phyloP scores from a whole-genome alignment of 64 coral and sea anemone genomes.

The Montipora capricornis region DNA sequence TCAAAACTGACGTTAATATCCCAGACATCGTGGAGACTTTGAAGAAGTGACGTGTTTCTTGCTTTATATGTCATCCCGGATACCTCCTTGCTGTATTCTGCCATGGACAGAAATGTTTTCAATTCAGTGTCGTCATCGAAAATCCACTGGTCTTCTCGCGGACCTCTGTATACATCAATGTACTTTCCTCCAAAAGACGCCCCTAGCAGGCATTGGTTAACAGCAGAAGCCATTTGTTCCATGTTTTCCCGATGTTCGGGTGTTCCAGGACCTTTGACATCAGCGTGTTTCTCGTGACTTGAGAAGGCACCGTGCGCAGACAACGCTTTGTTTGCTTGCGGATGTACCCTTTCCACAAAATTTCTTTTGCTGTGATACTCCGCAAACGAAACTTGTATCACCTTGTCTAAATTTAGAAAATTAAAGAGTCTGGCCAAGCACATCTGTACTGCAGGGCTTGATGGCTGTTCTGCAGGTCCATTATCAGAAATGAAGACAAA shows the following conservation, averaged over 20 bases:
- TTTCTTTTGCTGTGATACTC: constrained; percentile 73
- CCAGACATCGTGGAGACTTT: not conserved
- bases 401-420: constrained; percentile 45
- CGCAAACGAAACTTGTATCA: constrained; percentile 50
- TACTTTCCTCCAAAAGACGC: constrained; percentile 31
- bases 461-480: constrained; percentile 59
- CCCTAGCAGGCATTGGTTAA: constrained; percentile 9
- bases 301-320: constrained; percentile 56
- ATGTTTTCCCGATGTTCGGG: constrained; percentile 7
- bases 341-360: constrained; percentile 64
- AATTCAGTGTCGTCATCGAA: constrained; percentile 39
- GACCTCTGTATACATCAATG: constrained; percentile 21
- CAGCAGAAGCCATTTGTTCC: not conserved
- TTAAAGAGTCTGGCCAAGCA: constrained; percentile 4
- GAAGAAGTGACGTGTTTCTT: too few relatives aligned
- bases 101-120: too few relatives aligned
- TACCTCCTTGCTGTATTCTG: too few relatives aligned
- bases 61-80: too few relatives aligned
- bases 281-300: constrained; percentile 25
- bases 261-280: constrained; percentile 25
- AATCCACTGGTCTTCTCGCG: constrained; percentile 46
- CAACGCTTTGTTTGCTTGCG: not conserved
- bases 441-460: constrained; percentile 49
- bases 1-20: constrained; percentile 16
- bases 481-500: constrained; percentile 59